Evolutionary conservation across 2,888 invertebrate genomes (phyloP), one percentile per base, ranked within the genome.

Genomic region (Imbricaverruca yamaguchii): DNA sequence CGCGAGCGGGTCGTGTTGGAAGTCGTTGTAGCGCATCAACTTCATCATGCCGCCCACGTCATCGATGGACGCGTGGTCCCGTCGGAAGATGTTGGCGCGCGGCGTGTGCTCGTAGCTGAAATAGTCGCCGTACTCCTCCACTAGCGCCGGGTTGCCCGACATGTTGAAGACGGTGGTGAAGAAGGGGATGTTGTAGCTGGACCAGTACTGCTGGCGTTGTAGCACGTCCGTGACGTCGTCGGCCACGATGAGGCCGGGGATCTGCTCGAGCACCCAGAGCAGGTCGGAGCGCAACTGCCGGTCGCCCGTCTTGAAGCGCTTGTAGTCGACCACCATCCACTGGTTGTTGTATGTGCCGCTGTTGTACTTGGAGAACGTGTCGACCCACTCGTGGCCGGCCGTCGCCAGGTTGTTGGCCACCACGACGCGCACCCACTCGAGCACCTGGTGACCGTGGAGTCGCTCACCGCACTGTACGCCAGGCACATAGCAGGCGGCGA

Each of bases 291-390:
- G 81, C 59, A 88, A 85, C 1, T 86, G 84, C 77, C 83, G 84
- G 4, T 83, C 15, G 39, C 56, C 21, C 8, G 18, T 4, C 61
- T 18, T 21, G 53, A 10, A 67, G 12, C n/a, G 89, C 80, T 90
- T 91, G 85, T 92, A 92, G 87, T 95, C 93, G 0, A 94, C 90
- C 10, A 93, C 89, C 84, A 95, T 90, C 95, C 96, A 97, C 86
- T 96, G 94, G 86, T 94, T 94, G 86, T 92, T 93, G 82, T 93
- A 93, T 77, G 94, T 94, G 25, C 92, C 93, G 57, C 93, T 93
- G 88, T 94, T 93, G 86, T 90, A 91, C 8, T 88, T 88, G 0
- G 91, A 89, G 85, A 96, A 90, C 0, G 90, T 87, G 78, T 90
- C 89, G 0, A 92, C 91, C 96, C 96, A 97, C 7, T 91, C 89